A percentile compares a stretch with the other conserved stretches of the same genome.
These are phyloP conservation scores for Epistrophella euchroma DNA, from an alignment of 2,888 invertebrate species.

Conservation along the genomic window DNA sequence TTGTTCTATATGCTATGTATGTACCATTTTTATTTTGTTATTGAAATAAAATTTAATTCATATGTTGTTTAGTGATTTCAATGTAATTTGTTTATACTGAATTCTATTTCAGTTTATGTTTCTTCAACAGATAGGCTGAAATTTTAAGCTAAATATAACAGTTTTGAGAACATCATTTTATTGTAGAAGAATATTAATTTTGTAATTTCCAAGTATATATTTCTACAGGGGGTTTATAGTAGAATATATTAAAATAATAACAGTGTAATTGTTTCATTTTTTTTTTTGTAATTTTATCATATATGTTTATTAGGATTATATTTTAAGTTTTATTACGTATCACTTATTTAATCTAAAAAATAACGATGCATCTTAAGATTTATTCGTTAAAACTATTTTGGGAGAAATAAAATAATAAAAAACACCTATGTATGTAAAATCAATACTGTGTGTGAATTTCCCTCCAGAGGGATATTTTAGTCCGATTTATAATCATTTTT, in stretches of 20 bases:
- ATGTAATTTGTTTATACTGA: background rate
- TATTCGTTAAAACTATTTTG: constrained; percentile 60
- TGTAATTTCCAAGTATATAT: constrained; percentile 26
- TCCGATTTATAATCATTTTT: constrained; percentile 58
- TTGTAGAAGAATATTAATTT: constrained; percentile 8
- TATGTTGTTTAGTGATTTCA: background rate
- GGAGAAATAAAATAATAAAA: constrained; percentile 49
- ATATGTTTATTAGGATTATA: constrained; percentile 47
- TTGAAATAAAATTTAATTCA: constrained; percentile 7
- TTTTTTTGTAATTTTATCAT: background rate
- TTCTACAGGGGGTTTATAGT: constrained; percentile 40
- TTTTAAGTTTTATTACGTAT: constrained; percentile 38
- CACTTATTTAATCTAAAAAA: constrained; percentile 55
- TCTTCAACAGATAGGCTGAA: background rate
- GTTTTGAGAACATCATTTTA: background rate
- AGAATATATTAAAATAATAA: constrained; percentile 61
- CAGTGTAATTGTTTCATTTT: background rate
- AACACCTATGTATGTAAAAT: constrained; percentile 65
- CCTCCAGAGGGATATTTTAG: constrained; percentile 66
- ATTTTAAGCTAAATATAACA: background rate
- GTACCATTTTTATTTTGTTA: background rate
- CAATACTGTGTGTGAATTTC: constrained; percentile 68
- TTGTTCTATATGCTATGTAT: constrained; percentile 23
- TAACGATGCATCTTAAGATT: constrained; percentile 25
- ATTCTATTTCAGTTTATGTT: constrained; percentile 13